Evolutionary conservation across 1,140 invertebrate genomes (phyloP).

Genomic region (Hypsibius dujardini): DNA sequence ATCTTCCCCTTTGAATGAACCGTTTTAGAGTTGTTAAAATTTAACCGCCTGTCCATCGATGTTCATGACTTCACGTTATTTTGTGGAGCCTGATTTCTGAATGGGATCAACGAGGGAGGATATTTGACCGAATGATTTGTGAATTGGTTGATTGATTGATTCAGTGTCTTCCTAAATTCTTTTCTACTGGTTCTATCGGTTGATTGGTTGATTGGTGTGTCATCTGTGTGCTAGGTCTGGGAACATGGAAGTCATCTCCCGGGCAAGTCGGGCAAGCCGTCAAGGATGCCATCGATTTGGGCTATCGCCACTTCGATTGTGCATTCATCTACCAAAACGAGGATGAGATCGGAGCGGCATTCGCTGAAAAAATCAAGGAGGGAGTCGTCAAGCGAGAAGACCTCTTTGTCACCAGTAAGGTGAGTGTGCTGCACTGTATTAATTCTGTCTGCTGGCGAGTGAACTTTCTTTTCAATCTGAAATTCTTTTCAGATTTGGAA

Average conservation of each 20-base stretch:
- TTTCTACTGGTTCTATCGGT: too few relatives aligned
- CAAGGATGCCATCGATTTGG: slow-evolving; percentile 31
- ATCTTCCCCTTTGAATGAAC: too few relatives aligned
- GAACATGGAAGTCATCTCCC: not conserved
- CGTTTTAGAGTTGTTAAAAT: too few relatives aligned
- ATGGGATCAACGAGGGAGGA: too few relatives aligned
- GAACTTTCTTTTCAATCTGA: not conserved
- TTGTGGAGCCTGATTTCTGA: too few relatives aligned
- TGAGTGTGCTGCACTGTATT: not conserved
- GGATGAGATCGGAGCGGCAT: slow-evolving; percentile 33
- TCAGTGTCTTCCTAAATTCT: too few relatives aligned
- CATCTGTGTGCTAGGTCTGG: not conserved
- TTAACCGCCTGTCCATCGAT: too few relatives aligned
- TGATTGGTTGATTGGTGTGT: too few relatives aligned
- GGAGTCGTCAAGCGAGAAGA: slow-evolving; percentile 22
- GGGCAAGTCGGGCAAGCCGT: slow-evolving; percentile 27
- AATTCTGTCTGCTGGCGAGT: not conserved
- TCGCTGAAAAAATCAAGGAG: slow-evolving; percentile 31
- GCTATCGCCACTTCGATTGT: slow-evolving; percentile 37
- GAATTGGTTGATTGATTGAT: too few relatives aligned
- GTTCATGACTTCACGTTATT: too few relatives aligned
- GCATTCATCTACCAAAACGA: slow-evolving; percentile 37
- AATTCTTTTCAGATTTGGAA: slow-evolving; percentile 47
- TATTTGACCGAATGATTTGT: too few relatives aligned
- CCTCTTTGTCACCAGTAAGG: not conserved